phyloP scores from a whole-genome alignment of 2,797 vertebrate genomes.

The Acanthiza pusilla region DNA sequence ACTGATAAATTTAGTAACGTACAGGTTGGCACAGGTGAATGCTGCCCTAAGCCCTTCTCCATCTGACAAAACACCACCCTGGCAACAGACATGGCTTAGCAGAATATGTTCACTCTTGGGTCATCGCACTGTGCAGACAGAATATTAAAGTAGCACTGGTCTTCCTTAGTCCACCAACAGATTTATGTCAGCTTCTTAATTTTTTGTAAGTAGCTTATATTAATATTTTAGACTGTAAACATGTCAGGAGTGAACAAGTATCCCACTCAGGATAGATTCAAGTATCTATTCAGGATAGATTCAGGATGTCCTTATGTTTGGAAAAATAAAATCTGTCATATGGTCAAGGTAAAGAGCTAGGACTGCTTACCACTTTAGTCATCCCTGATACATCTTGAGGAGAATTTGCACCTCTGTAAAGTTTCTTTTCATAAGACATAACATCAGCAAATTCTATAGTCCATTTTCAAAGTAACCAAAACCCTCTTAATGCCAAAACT shows the following conservation, averaged over 20 bases:
- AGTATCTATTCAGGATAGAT: not conserved
- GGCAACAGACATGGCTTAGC: not conserved
- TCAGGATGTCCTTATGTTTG: not conserved
- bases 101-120: rapidly evolving
- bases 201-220: not conserved
- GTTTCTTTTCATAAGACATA: not conserved
- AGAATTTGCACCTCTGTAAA: not conserved
- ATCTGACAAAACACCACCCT: not conserved
- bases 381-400: not conserved
- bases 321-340: not conserved
- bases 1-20: rapidly evolving
- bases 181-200: not conserved
- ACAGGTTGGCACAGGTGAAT: not conserved
- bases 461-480: not conserved
- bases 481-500: not conserved
- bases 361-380: not conserved
- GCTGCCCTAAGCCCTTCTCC: not conserved
- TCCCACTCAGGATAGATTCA: not conserved
- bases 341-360: not conserved
- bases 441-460: not conserved
- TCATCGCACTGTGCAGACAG: not conserved
- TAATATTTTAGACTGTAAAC: not conserved
- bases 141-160: not conserved
- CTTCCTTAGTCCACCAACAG: not conserved
- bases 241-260: not conserved